Percentiles rank a stretch among this genome's conserved stretches.
phyloP scores from a whole-genome alignment of 2,888 invertebrate genomes.

The Drosophila mettleri region DNA sequence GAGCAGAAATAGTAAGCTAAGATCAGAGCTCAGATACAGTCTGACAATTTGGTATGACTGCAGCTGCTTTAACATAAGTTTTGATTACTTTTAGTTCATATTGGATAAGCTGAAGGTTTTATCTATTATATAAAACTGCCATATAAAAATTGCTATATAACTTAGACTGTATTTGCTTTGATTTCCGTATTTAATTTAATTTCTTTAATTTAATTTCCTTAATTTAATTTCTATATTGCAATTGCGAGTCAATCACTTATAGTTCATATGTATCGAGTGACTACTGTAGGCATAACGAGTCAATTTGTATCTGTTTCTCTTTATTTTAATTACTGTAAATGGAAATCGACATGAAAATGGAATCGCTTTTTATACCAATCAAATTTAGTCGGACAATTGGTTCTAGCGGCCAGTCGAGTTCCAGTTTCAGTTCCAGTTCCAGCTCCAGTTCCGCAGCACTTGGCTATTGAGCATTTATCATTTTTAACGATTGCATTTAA shows the following conservation, averaged over 20 bases:
- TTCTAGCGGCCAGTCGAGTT: constrained; percentile 5
- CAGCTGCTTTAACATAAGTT: not conserved
- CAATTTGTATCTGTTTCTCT: not conserved
- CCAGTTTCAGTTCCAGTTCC: constrained; percentile 2
- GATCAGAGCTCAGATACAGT: no score
- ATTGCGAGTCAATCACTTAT: not conserved
- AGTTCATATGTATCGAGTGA: not conserved
- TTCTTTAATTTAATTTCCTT: no score
- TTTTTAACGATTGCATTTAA: constrained; percentile 70
- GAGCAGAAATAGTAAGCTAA: not conserved
- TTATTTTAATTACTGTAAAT: constrained; percentile 6
- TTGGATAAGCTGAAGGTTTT: not conserved
- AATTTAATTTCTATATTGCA: no score
- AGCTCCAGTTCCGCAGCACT: constrained; percentile 22
- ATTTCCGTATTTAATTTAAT: no score
- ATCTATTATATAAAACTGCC: not conserved
- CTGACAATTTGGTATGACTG: not conserved
- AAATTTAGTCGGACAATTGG: constrained; percentile 4
- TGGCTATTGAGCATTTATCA: constrained; percentile 59
- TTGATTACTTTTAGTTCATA: not conserved
- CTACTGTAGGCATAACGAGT: not conserved
- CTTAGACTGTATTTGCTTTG: no score
- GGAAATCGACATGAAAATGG: constrained; percentile 5
- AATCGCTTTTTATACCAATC: constrained; percentile 11
- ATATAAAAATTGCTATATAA: no score